Percentiles rank a stretch among this genome's conserved stretches.
phyloP scores from a whole-genome alignment of 2,797 vertebrate species.

The Pseudochaenichthys georgianus region DNA sequence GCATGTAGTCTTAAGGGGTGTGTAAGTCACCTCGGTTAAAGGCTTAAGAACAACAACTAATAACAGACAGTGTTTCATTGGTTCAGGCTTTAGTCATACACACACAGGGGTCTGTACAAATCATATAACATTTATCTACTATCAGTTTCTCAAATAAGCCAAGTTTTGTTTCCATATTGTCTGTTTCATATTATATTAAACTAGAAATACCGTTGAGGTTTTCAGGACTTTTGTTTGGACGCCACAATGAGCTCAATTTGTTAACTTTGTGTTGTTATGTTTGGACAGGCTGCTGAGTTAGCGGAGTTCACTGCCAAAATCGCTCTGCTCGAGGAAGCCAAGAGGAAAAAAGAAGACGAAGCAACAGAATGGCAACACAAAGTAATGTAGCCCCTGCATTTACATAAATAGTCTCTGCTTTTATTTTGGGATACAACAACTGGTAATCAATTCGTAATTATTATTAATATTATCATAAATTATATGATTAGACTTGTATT shows the following conservation, averaged over 20 bases:
- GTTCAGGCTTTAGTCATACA: too few species aligned
- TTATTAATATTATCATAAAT: too few species aligned
- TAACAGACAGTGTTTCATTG: too few species aligned
- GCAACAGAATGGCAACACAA: slow-evolving; percentile 98
- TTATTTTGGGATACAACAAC: not conserved
- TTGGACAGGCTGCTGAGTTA: slow-evolving; percentile 93
- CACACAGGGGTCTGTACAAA: too few species aligned
- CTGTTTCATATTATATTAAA: not conserved
- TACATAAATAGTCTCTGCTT: not conserved
- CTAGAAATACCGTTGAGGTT: not conserved
- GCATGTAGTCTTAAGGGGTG: too few species aligned
- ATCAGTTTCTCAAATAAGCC: not conserved
- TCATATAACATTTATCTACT: not conserved
- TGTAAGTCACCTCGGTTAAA: too few species aligned
- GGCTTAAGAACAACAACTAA: too few species aligned
- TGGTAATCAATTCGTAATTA: too few species aligned
- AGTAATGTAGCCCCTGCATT: slow-evolving; percentile 78
- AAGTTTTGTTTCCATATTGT: too few species aligned
- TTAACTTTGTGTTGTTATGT: slow-evolving; percentile 20
- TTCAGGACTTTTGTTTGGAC: not conserved
- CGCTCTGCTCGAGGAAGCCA: slow-evolving; percentile 95
- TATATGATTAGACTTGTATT: too few species aligned
- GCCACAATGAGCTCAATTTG: not conserved
- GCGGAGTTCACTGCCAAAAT: slow-evolving; percentile 98
- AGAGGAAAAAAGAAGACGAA: slow-evolving; percentile 98